Evolutionary conservation across 2,113 vertebrate species (phyloP).

Genomic region (Elephas maximus): DNA sequence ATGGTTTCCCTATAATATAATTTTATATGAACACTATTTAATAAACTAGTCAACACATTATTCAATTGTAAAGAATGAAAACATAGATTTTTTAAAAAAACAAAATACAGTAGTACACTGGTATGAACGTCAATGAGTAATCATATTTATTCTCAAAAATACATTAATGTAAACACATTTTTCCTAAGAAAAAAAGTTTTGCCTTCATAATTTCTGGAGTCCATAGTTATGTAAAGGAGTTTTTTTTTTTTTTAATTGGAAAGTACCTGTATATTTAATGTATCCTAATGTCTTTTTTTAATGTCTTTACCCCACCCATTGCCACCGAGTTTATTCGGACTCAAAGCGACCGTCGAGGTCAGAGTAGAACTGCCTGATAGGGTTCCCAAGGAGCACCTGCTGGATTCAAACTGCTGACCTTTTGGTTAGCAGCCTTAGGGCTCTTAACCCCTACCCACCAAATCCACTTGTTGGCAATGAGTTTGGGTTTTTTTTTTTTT

Average conservation of each 20-base stretch:
- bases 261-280: neutral
- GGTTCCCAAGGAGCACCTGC: too few species aligned
- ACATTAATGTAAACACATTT: neutral
- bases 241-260: neutral
- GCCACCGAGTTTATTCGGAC: too few species aligned
- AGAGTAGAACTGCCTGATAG: too few species aligned
- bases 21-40: conserved; percentile 47
- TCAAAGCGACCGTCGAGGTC: too few species aligned
- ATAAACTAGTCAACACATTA: neutral
- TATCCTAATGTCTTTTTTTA: neutral
- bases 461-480: too few species aligned
- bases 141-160: conserved; percentile 40
- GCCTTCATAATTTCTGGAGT: neutral
- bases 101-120: neutral
- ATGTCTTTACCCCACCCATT: too few species aligned
- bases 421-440: too few species aligned
- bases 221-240: conserved; percentile 32
- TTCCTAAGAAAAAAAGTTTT: conserved; percentile 58
- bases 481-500: neutral
- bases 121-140: neutral
- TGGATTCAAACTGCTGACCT: too few species aligned
- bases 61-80: conserved; percentile 37
- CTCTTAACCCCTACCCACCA: too few species aligned
- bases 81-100: neutral
- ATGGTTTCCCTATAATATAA: conserved; percentile 19